Conservation (phyloP, 2,888 invertebrate genomes). For the Chironomus riparius region DNA sequence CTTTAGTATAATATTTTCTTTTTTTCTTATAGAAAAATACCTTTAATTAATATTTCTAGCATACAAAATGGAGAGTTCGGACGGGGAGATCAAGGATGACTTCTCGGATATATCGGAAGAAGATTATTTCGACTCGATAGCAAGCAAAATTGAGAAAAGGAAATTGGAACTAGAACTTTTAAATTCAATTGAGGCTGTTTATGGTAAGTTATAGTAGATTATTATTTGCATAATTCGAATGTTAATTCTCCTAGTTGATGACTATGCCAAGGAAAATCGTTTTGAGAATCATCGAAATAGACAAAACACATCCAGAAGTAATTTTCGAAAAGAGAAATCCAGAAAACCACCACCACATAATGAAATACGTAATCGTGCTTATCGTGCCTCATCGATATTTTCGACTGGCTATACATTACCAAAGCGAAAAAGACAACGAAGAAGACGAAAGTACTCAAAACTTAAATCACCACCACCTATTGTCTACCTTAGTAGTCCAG, state of each 20-base stretch:
- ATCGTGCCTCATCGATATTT: constrained; percentile 11
- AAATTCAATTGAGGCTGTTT: background rate
- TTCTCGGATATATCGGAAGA: constrained; percentile 11
- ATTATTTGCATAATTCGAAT: background rate
- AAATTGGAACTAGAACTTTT: constrained; percentile 1
- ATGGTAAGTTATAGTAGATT: background rate
- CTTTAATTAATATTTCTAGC: background rate
- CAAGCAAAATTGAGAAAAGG: background rate
- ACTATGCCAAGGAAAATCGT: constrained; percentile 14
- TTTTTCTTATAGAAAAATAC: background rate
- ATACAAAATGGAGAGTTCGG: background rate
- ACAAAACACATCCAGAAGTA: background rate
- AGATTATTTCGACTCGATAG: background rate
- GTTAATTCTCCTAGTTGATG: background rate
- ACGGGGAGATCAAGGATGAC: constrained; percentile 8
- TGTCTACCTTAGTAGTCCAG: too few species aligned
- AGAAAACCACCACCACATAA: background rate
- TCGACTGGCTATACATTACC: background rate
- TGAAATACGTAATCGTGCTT: background rate
- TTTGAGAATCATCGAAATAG: background rate
- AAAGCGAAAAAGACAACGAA: background rate
- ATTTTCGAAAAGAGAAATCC: background rate
- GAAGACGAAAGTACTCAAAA: background rate
- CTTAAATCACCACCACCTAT: too few species aligned
- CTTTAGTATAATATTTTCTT: too few species aligned